phyloP scores from a whole-genome alignment of 2,113 vertebrate species.

The Anoplopoma fimbria region DNA sequence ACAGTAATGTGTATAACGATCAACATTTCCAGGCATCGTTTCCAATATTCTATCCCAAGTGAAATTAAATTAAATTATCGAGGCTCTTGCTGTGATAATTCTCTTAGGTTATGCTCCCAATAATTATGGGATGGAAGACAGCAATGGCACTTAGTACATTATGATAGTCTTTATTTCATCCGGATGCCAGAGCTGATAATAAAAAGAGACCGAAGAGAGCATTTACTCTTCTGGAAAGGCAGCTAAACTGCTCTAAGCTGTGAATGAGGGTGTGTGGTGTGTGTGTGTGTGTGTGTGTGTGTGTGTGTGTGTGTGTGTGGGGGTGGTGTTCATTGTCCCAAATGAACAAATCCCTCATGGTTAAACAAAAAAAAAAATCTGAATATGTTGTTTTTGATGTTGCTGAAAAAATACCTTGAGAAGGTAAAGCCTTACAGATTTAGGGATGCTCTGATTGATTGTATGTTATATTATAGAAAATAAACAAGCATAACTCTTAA shows the following conservation, averaged over 20 bases:
- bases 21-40: not conserved
- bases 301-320: no score
- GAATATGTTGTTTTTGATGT: not conserved
- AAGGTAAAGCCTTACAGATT: not conserved
- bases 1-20: not conserved
- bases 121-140: not conserved
- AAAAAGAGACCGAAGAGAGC: not conserved
- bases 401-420: not conserved
- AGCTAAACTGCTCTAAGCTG: not conserved
- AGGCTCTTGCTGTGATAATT: not conserved
- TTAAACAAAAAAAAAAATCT: no score
- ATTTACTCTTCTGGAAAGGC: not conserved
- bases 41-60: not conserved
- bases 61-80: not conserved
- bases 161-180: not conserved
- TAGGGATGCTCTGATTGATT: not conserved
- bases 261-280: no score
- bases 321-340: no score
- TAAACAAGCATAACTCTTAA: not conserved
- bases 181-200: constrained; percentile 7
- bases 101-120: not conserved
- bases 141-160: not conserved
- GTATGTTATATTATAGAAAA: not conserved
- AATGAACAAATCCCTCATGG: no score
- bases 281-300: no score